phyloP scores from a whole-genome alignment of 2,113 vertebrate species.

The Sialia sialis region DNA sequence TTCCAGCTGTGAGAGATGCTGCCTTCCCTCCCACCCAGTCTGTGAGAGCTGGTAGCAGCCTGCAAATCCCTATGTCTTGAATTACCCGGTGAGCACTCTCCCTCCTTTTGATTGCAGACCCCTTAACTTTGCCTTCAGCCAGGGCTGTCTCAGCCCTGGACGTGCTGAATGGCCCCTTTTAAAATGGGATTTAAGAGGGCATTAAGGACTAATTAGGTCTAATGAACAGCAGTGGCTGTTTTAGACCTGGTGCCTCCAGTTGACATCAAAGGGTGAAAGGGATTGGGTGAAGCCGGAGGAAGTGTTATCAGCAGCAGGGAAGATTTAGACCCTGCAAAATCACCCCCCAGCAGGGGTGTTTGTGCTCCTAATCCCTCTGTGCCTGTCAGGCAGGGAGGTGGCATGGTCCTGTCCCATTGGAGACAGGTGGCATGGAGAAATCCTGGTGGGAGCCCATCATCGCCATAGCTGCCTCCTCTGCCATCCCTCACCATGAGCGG shows the following conservation, averaged over 20 bases:
- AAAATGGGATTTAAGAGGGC: slow-evolving; percentile 51
- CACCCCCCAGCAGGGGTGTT: background rate
- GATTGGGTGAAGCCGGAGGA: background rate
- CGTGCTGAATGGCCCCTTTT: slow-evolving; percentile 22
- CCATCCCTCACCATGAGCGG: fast-evolving
- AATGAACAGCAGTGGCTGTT: slow-evolving; percentile 44
- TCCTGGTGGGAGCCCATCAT: background rate
- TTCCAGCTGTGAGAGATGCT: background rate
- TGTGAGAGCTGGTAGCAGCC: background rate
- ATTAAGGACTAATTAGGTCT: slow-evolving; percentile 65
- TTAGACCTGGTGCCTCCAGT: slow-evolving; percentile 22
- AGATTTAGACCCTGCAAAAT: slow-evolving; percentile 27
- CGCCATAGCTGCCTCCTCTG: background rate
- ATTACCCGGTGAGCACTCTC: background rate
- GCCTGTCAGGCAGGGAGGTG: background rate
- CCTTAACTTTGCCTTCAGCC: slow-evolving; percentile 6
- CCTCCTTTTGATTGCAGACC: slow-evolving; percentile 9
- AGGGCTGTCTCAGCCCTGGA: background rate
- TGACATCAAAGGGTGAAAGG: slow-evolving; percentile 39
- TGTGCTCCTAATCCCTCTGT: slow-evolving; percentile 25
- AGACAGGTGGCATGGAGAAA: background rate
- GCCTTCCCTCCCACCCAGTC: background rate
- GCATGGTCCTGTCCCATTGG: fast-evolving
- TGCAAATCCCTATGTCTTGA: background rate
- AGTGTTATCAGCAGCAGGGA: background rate